Evolutionary conservation across 2,113 vertebrate genomes (phyloP), one percentile per base, ranked within the genome.

Genomic region (Poeciliopsis retropinna): DNA sequence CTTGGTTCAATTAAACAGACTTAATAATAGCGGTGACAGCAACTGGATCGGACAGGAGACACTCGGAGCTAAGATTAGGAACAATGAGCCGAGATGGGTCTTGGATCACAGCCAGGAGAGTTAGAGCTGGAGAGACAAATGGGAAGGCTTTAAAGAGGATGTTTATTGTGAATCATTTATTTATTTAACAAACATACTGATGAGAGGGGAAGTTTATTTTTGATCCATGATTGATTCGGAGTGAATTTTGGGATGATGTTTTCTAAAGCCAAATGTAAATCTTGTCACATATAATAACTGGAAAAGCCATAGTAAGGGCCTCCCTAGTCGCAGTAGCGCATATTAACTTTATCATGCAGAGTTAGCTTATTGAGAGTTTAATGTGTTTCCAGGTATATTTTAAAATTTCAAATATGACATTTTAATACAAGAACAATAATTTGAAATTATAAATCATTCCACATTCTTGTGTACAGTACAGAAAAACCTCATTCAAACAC

Each of bases 21-120:
- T 79, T 90, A 89, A 88, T 85, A 80, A 85, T 74, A 75, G 82
- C 78, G 83, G 83, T 85, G 89, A 91, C 85, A 92, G 90, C 79
- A 72, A 85, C 61, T 82, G 60, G 73, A 82, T 30, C 34, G 72
- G 73, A 80, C 51, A 60, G 70, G 79, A 89, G 81, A 83, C 85
- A 69, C 73, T 76, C 17, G 64, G 76, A 19, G 60, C 82, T 82
- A 72, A 57, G 76, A 89, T 84, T 71, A 72, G 75, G 44, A 73
- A 79, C 72, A 64, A 84, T 87, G 80, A 79, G 78, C 70, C 73
- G 66, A 82, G 78, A 83, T 67, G 79, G 75, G 76, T 76, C 85
- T 83, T 77, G 88, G 81, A 76, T 60, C 73, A 32, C 27, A 63
- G 84, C 87, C 91, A 91, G 54, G 72, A 80, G 67, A 71, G 62